Conservation (phyloP, 2,797 vertebrate genomes). For the Oreortyx pictus region DNA sequence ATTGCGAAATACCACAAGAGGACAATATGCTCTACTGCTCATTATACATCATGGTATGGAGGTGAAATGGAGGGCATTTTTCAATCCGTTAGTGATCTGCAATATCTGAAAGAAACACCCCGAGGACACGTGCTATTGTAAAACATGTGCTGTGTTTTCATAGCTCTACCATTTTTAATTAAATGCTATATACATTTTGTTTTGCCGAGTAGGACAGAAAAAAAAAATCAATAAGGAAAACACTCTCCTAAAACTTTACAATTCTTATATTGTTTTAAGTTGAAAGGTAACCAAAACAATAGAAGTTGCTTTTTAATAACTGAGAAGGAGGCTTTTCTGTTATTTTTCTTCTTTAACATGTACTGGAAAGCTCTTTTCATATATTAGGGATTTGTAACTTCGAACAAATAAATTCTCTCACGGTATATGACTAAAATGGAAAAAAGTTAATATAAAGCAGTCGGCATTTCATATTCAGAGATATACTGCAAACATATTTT, state of each 20-base stretch:
- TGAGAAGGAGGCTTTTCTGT: not conserved
- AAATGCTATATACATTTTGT: conserved; percentile 45
- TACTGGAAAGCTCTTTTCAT: conserved; percentile 49
- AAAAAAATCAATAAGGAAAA: conserved; percentile 48
- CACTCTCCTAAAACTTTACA: conserved; percentile 51
- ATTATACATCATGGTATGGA: not conserved
- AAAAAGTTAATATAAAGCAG: conserved; percentile 39
- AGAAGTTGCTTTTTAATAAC: conserved; percentile 40
- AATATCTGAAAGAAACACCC: conserved; percentile 56
- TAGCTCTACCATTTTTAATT: conserved; percentile 58
- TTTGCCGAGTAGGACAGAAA: conserved; percentile 19
- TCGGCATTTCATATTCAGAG: conserved; percentile 22
- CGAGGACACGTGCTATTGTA: conserved; percentile 31
- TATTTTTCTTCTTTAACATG: not conserved
- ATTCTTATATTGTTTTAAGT: not conserved
- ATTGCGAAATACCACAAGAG: conserved; percentile 26
- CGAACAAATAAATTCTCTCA: conserved; percentile 44
- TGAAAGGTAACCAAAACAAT: conserved; percentile 63
- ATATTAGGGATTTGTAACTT: conserved; percentile 62
- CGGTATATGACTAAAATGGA: conserved; percentile 27
- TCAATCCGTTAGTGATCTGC: not conserved
- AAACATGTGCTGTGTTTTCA: conserved; percentile 57
- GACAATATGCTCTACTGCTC: conserved; percentile 27
- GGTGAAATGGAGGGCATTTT: conserved; percentile 54
- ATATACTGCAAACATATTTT: conserved; percentile 9